Percentiles rank a stretch among this genome's conserved stretches.
phyloP scores from a whole-genome alignment of 1,140 invertebrate genomes.

The Sitophilus oryzae region DNA sequence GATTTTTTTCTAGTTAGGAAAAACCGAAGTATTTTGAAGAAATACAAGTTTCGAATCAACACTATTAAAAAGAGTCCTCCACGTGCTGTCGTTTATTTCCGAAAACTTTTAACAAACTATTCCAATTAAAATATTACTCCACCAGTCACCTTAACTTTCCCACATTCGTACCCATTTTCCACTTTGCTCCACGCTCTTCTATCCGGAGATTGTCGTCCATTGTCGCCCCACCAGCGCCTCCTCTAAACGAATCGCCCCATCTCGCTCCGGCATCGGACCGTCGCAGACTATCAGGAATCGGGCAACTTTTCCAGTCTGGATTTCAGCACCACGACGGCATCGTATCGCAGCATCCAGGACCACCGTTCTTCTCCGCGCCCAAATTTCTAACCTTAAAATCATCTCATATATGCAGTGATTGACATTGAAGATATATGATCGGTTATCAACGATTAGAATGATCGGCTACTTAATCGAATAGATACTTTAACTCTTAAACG shows the following conservation, averaged over 20 bases:
- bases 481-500: too few relatives aligned
- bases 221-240: conserved; percentile 1
- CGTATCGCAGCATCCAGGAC: conserved; percentile 12
- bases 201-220: not conserved
- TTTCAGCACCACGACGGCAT: conserved; percentile 12
- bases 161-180: not conserved
- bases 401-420: too few relatives aligned
- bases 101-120: not conserved
- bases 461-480: too few relatives aligned
- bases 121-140: not conserved
- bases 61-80: not conserved
- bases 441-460: too few relatives aligned
- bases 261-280: not conserved
- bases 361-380: conserved; percentile 2
- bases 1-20: too few relatives aligned
- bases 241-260: not conserved
- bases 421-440: too few relatives aligned
- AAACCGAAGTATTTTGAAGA: too few relatives aligned
- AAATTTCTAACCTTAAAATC: not conserved
- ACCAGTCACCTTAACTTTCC: not conserved
- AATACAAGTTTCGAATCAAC: too few relatives aligned
- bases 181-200: conserved; percentile 1
- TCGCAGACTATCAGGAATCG: conserved; percentile 15
- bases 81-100: not conserved
- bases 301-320: conserved; percentile 20